phyloP scores from a whole-genome alignment of 35 echinoderm and acorn worm genomes.

The Apostichopus parvimensis region DNA sequence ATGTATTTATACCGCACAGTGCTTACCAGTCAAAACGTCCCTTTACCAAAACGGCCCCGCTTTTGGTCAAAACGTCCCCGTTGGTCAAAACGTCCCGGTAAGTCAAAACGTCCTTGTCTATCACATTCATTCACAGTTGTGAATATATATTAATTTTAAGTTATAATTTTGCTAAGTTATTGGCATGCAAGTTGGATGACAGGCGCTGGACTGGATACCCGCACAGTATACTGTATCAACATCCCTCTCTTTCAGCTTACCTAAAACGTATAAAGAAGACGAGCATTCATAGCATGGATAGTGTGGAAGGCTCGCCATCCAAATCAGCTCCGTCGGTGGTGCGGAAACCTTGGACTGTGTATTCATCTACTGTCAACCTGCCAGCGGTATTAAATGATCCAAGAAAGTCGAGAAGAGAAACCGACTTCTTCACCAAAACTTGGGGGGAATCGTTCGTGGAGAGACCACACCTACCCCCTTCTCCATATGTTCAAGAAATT shows the following conservation, averaged over 20 bases:
- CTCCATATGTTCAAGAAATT: slow-evolving; percentile 85
- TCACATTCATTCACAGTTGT: too few species aligned
- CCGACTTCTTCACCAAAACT: slow-evolving; percentile 97
- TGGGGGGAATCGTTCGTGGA: slow-evolving; percentile 97
- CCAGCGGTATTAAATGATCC: slow-evolving; percentile 98
- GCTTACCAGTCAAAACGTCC: too few species aligned
- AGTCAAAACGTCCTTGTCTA: too few species aligned
- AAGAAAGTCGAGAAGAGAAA: slow-evolving; percentile 82
- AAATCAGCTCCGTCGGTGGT: slow-evolving; percentile 61
- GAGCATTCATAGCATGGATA: slow-evolving; percentile 28
- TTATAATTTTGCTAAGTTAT: too few species aligned
- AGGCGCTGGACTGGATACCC: too few species aligned
- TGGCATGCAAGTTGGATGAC: too few species aligned
- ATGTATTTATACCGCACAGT: background rate
- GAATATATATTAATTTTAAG: too few species aligned
- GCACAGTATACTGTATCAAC: background rate
- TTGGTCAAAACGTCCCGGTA: too few species aligned
- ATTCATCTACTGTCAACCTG: slow-evolving; percentile 83
- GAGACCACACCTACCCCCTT: slow-evolving; percentile 70
- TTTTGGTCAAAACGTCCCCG: too few species aligned
- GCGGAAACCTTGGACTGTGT: slow-evolving; percentile 83
- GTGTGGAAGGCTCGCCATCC: slow-evolving; percentile 5
- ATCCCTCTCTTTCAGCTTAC: slow-evolving; percentile 10
- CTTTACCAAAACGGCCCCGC: too few species aligned
- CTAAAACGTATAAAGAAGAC: slow-evolving; percentile 8